These are phyloP conservation scores for Tribolium madens DNA, from an alignment of 1,140 invertebrate species.

Conservation along the genomic window DNA sequence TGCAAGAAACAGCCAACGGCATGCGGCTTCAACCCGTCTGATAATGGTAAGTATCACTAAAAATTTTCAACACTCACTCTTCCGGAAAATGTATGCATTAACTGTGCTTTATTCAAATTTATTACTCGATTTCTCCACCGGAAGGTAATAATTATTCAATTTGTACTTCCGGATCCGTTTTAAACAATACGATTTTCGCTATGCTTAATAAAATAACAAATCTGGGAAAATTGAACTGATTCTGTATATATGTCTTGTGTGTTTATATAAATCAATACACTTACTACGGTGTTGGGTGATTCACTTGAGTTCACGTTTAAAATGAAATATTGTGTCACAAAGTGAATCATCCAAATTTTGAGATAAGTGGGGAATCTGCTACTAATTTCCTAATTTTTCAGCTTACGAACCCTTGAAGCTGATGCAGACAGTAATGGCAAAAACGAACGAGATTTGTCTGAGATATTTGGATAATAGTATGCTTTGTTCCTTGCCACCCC, in stretches of 20 bases:
- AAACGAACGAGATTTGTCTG: constrained; percentile 78
- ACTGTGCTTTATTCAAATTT: constrained; percentile 35
- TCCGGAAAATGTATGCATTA: constrained; percentile 27
- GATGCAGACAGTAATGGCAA: constrained; percentile 78
- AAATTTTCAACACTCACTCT: constrained; percentile 4
- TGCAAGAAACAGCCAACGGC: constrained; percentile 73
- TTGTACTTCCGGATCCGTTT: constrained; percentile 26
- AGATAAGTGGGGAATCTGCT: not conserved
- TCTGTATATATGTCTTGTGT: not conserved
- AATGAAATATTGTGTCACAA: constrained; percentile 8
- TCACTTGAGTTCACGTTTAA: constrained; percentile 24
- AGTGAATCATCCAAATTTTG: constrained; percentile 15
- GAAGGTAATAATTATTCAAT: constrained; percentile 34
- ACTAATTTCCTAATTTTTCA: constrained; percentile 65
- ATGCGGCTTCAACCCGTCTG: constrained; percentile 71
- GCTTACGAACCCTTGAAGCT: constrained; percentile 78
- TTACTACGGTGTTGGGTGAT: not conserved
- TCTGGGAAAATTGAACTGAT: too few relatives aligned
- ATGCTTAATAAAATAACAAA: too few relatives aligned
- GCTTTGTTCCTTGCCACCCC: constrained; percentile 69
- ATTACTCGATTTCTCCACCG: constrained; percentile 21
- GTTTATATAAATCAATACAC: constrained; percentile 19
- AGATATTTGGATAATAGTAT: constrained; percentile 75
- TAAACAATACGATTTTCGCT: not conserved
- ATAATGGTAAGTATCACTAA: constrained; percentile 69